Evolutionary conservation across 2,888 invertebrate genomes (phyloP), one percentile per base, ranked within the genome.

Genomic region (Ophion ventricosus): DNA sequence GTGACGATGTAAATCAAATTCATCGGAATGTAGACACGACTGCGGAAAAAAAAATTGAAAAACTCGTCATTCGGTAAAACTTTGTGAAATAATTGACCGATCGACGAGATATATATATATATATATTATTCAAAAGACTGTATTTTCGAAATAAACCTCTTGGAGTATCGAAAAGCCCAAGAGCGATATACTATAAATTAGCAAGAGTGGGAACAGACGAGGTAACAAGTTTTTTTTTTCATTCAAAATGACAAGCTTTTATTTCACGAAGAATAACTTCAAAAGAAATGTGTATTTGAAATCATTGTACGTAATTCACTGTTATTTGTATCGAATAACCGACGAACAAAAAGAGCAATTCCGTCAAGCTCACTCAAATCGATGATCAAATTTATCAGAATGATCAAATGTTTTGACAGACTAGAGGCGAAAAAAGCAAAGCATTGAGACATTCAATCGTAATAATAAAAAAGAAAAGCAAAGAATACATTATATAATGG

Each of bases 41-140:
- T 17, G 20, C 10, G 40, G 14, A 29, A 49, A 11, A 67, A 23
- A 56, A 26, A 81, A 70, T 63, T 29, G 29, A 63, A 59, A 63
- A 10, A 57, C 54, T 69, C 29, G 54, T 69, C n/a, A 29, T 54
- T 70, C 57, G 20, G 57, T 23, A n/a, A n/a, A 20, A 70, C 8
- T 76, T 76, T 49, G n/a, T 67, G 57, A 54, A 72, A 61, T 66
- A 57, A 35, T 43, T 64, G 29, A 67, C 67, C 61, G 72, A 67
- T 67, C 79, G 66, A 83, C 75, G 77, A 64, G 35, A 23, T 17
- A 64, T 78, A 80, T 67, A 78, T 83, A 23, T 8, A 23, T 8
- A 64, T 80, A 80, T 67, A 78, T 83, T 85, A 82, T 85, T 73
- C 85, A 85, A 86, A 86, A 86, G 86, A 85, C 86, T 87, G 86